A percentile compares a stretch with the other conserved stretches of the same genome.
These are phyloP conservation scores for Hermaeophaga mercurialis DNA, from an alignment of 2,888 invertebrate species.

Conservation along the genomic window DNA sequence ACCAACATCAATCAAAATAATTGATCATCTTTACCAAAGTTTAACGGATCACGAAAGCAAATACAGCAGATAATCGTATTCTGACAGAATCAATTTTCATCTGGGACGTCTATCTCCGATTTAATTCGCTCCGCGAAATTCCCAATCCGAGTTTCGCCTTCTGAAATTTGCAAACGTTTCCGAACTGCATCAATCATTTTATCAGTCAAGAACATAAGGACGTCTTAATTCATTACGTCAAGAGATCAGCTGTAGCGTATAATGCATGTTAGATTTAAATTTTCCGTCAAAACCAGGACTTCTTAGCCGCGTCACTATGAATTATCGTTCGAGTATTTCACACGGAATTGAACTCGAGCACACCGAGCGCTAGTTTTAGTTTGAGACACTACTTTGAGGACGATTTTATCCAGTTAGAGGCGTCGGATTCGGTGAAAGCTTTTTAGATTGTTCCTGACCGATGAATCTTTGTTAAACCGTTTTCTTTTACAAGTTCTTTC, in stretches of 20 bases:
- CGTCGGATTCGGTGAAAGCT: slow-evolving; percentile 13
- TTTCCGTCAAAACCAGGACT: slow-evolving; percentile 33
- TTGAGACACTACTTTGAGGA: slow-evolving; percentile 2
- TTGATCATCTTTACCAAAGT: too few relatives aligned
- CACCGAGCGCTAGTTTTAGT: slow-evolving; percentile 15
- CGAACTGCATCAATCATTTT: slow-evolving; percentile 41
- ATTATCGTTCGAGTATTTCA: slow-evolving; percentile 29
- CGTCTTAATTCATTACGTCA: slow-evolving; percentile 45
- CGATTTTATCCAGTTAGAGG: slow-evolving; percentile 14
- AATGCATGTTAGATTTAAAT: slow-evolving; percentile 34
- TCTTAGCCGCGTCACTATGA: slow-evolving; percentile 26
- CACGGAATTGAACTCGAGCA: slow-evolving; percentile 22
- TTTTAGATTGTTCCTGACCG: slow-evolving; percentile 12
- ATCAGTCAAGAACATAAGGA: slow-evolving; percentile 40
- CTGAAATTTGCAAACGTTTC: slow-evolving; percentile 33
- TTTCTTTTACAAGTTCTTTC: background rate
- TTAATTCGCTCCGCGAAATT: slow-evolving; percentile 6
- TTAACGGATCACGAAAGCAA: too few relatives aligned
- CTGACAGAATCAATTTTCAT: slow-evolving; percentile 5
- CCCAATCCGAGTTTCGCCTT: slow-evolving; percentile 17
- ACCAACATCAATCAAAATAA: too few relatives aligned
- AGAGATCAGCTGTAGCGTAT: slow-evolving; percentile 40
- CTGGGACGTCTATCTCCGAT: background rate
- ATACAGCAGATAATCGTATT: background rate
- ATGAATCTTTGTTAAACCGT: background rate